A percentile compares a stretch with the other conserved stretches of the same genome.
Conservation (phyloP, 1,140 invertebrate species). For the Drosophila tsacasi region DNA sequence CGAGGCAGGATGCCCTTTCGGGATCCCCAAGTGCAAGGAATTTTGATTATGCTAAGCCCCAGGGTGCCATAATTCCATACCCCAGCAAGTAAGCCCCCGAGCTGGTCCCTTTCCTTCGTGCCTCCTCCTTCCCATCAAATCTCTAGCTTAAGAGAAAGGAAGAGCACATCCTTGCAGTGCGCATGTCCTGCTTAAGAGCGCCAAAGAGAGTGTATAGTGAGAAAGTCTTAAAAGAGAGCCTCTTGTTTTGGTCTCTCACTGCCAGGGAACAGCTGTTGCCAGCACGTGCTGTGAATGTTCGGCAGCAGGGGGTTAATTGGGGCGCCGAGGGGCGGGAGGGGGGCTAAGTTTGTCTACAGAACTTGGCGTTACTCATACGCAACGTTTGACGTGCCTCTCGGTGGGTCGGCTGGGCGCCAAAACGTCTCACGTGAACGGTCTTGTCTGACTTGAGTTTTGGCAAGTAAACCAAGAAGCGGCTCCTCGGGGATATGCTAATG, state of each 20-base stretch:
- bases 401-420: constrained; percentile 19
- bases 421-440: constrained; percentile 35
- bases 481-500: constrained; percentile 48
- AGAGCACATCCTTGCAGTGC: constrained; percentile 18
- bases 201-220: neutral
- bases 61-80: constrained; percentile 84
- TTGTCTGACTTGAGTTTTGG: constrained; percentile 24
- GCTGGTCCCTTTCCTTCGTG: neutral
- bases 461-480: constrained; percentile 37
- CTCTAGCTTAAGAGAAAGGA: constrained; percentile 24
- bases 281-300: constrained; percentile 45
- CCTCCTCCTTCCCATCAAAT: neutral
- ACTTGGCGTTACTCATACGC: constrained; percentile 69
- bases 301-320: constrained; percentile 18
- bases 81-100: constrained; percentile 62
- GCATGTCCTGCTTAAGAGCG: constrained; percentile 32
- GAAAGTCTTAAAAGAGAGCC: constrained; percentile 12
- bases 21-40: constrained; percentile 80
- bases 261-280: constrained; percentile 36
- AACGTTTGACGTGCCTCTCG: constrained; percentile 54
- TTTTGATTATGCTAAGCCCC: constrained; percentile 85
- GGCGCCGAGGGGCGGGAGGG: constrained; percentile 1
- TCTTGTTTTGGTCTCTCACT: constrained; percentile 49
- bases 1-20: constrained; percentile 35
- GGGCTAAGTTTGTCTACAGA: constrained; percentile 40